Base-by-base conservation (phyloP, 2,113 vertebrate genomes). In the Phyllostomus discolor region DNA sequence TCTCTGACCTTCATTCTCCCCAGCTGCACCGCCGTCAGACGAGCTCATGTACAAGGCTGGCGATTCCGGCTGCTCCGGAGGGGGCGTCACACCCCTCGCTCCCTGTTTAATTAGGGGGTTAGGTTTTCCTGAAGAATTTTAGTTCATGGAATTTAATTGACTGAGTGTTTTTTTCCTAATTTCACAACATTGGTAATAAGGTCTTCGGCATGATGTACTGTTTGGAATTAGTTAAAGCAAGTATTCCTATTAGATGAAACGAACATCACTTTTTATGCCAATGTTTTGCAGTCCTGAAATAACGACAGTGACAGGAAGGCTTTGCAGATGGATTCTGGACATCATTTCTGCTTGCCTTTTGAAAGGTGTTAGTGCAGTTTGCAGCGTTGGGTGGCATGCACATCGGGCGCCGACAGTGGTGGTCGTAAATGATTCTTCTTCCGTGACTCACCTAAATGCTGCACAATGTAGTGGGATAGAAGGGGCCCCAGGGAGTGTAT, bases 181-280 rank as follows among this genome's bases (percentile, higher is more conserved):
- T 91, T 95, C 66, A n/a, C 31, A 24, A 14, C 33, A 41, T 88
- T 66, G 41, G 41, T 88, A 73, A 64, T 88, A 57, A 67, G 20
- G 46, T 80, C 70, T 83, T 72, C 24, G 83, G 85, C 52, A 16
- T 33, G 66, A 94, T 19, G 66, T 57, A 52, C 33, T n/a, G 70
- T 54, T 88, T 54, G 67, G 41, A 91, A 78, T 88, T 78, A 69
- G 78, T 91, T 92, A 76, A 90, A 92, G 66, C 16, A 76, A 91
- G 46, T 16, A 24, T 76, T 79, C 33, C 7, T 75, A 62, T 54
- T 78, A 67, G 41, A 24, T 59, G 38, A 41, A 84, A 62, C 43
- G 41, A 67, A 85, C 14, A 76, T 7, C 62, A 20, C 41, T 48
- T 90, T 84, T 76, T 66, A 59, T 62, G 85, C 38, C 78, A 67